These are phyloP conservation scores for Sebastes matsubarae DNA, from an alignment of 2,797 vertebrate species.

Conservation along the genomic window DNA sequence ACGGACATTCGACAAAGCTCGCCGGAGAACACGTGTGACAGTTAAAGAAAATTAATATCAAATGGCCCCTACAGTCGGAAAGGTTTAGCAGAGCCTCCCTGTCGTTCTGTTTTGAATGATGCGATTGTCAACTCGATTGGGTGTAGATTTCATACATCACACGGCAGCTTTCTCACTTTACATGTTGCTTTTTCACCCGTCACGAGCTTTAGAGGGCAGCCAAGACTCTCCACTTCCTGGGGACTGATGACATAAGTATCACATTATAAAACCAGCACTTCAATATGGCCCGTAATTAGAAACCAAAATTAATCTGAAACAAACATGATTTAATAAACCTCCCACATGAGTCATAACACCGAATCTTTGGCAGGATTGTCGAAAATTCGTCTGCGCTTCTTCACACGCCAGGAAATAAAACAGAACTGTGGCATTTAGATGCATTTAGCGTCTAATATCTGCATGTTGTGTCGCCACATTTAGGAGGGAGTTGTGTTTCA, in stretches of 20 bases:
- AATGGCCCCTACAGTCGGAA: slow-evolving; percentile 5
- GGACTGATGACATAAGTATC: slow-evolving; percentile 34
- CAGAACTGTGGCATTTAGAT: slow-evolving; percentile 41
- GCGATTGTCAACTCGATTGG: slow-evolving; percentile 50
- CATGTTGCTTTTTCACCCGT: slow-evolving; percentile 34
- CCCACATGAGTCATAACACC: slow-evolving; percentile 6
- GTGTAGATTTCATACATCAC: slow-evolving; percentile 47
- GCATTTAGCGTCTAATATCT: slow-evolving; percentile 46
- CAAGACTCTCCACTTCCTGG: slow-evolving; percentile 13
- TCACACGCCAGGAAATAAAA: slow-evolving; percentile 8
- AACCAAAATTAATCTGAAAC: slow-evolving; percentile 25
- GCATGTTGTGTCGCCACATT: slow-evolving; percentile 45
- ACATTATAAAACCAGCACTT: slow-evolving; percentile 35
- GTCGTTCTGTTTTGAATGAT: slow-evolving; percentile 48
- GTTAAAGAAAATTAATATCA: slow-evolving; percentile 45
- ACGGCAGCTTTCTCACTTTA: slow-evolving; percentile 43
- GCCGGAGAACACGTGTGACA: slow-evolving; percentile 22
- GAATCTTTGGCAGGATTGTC: slow-evolving; percentile 18
- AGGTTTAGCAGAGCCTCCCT: slow-evolving; percentile 19
- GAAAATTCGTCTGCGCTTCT: slow-evolving; percentile 5
- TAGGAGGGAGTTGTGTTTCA: slow-evolving; percentile 38
- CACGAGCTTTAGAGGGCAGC: slow-evolving; percentile 6
- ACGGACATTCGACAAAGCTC: slow-evolving; percentile 24
- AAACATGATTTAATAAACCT: slow-evolving; percentile 38
- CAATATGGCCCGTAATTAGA: background rate